Conservation (phyloP, 2,888 invertebrate genomes). For the Pyrochroa serraticornis region DNA sequence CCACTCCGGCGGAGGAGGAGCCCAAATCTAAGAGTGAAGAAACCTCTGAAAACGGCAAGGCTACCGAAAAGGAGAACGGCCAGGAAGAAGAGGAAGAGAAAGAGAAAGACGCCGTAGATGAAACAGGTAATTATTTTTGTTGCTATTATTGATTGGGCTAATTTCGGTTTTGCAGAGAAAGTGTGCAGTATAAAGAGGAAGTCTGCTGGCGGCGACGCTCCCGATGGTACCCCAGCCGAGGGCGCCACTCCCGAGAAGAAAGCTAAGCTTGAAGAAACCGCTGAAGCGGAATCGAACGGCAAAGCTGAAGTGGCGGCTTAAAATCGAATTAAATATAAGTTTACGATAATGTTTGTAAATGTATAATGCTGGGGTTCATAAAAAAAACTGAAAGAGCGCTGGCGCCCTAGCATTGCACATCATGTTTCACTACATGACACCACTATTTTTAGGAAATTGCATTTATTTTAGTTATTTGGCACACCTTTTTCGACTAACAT, state of each 20-base stretch:
- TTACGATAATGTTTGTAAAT: constrained; percentile 35
- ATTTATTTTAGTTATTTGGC: constrained; percentile 47
- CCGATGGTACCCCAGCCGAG: constrained; percentile 58
- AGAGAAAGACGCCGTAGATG: constrained; percentile 55
- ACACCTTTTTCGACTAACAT: constrained; percentile 28
- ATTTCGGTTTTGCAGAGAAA: constrained; percentile 43
- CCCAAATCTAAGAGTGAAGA: constrained; percentile 40
- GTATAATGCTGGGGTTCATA: constrained; percentile 45
- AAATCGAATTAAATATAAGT: constrained; percentile 30
- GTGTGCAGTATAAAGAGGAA: constrained; percentile 75
- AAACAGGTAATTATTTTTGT: constrained; percentile 16
- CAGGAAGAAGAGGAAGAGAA: constrained; percentile 52
- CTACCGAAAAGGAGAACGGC: constrained; percentile 55
- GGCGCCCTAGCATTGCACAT: constrained; percentile 43
- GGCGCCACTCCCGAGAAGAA: constrained; percentile 76
- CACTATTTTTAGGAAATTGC: constrained; percentile 46
- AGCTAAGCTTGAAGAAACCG: constrained; percentile 69
- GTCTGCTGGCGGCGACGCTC: constrained; percentile 63
- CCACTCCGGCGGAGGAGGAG: constrained; percentile 26
- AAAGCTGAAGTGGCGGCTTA: constrained; percentile 66
- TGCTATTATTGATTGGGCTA: neutral
- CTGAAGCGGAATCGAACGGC: constrained; percentile 63
- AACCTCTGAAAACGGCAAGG: constrained; percentile 48
- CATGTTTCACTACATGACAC: constrained; percentile 40
- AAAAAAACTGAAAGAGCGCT: constrained; percentile 29